Conservation (phyloP, 2,113 vertebrate species). For the Pseudorhombus dupliciocellatus region DNA sequence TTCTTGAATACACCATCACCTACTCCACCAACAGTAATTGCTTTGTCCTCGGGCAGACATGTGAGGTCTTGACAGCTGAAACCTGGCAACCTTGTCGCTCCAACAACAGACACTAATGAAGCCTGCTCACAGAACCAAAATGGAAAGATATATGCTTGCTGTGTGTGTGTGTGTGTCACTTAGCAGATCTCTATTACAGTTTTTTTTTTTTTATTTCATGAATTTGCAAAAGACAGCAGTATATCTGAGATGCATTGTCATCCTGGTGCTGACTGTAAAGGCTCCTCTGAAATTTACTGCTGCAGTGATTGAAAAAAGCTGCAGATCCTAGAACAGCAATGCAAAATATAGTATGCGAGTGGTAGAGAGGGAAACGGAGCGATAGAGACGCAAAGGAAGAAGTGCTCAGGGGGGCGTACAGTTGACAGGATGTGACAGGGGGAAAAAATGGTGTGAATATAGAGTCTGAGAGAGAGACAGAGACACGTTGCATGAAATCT, state of each 20-base stretch:
- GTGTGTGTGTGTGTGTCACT: conserved; percentile 5
- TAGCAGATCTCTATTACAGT: conserved; percentile 8
- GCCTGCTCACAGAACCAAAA: conserved; percentile 35
- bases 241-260: conserved; percentile 10
- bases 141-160: conserved; percentile 43
- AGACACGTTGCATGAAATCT: conserved; percentile 43
- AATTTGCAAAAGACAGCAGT: background rate
- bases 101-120: conserved; percentile 72
- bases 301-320: conserved; percentile 1
- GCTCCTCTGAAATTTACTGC: conserved; percentile 25
- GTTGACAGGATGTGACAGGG: conserved; percentile 25
- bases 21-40: conserved; percentile 67
- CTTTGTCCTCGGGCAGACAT: conserved; percentile 62
- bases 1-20: conserved; percentile 30
- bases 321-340: conserved; percentile 16
- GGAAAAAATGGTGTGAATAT: conserved; percentile 37
- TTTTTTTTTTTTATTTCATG: background rate
- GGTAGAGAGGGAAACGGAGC: conserved; percentile 15
- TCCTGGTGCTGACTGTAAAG: background rate
- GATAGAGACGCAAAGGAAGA: conserved; percentile 34
- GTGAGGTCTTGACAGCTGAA: conserved; percentile 69
- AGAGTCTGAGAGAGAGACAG: conserved; percentile 26
- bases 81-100: conserved; percentile 49
- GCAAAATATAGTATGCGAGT: conserved; percentile 14
- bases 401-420: conserved; percentile 14